Base-by-base conservation (phyloP, 2,113 vertebrate species). In the Alligator mississippiensis region DNA sequence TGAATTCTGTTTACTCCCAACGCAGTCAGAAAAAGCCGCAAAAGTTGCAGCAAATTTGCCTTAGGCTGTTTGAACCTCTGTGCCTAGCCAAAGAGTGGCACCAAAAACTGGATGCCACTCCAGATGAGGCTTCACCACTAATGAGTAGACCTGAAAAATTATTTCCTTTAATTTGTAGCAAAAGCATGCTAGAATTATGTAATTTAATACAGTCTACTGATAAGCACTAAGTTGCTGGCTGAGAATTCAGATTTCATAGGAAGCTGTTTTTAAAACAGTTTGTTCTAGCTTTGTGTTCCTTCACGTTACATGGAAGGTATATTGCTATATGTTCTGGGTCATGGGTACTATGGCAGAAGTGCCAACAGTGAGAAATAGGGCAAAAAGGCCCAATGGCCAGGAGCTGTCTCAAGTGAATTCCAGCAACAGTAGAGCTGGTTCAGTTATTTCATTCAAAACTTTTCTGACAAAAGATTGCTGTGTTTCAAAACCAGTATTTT, bases 301-400 rank as follows among this genome's bases (percentile, higher is more conserved):
- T 79, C 76, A 34, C 47, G 0, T 64, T 55, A 11, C 13, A 58
- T 16, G 28, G 38, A 0, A 0, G 24, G 60, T 80, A 13, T 91
- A 1, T 38, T 0, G 0, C 0, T 0, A 30, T 72, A 75, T 84
- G 68, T 27, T 21, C 14, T 70, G 0, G 0, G 19, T 19, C 2
- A 0, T 2, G 18, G 60, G 30, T 57, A 84, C 62, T 3, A 6
- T 38, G 18, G n/a, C 19, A 61, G 64, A 30, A 82, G 60, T 17
- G 11, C 47, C 30, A 76, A 16, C 59, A 78, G 28, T 0, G 1
- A 16, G 17, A 11, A 6, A 9, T 17, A 27, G 12, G 7, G 55
- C 58, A 27, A 24, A 58, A 1, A 47, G 47, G 70, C 38, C 18
- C 13, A 38, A 24, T 14, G 34, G 34, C 24, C 12, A 24, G 70